phyloP scores from a whole-genome alignment of 2,113 vertebrate species.

The Phoenicopterus ruber region DNA sequence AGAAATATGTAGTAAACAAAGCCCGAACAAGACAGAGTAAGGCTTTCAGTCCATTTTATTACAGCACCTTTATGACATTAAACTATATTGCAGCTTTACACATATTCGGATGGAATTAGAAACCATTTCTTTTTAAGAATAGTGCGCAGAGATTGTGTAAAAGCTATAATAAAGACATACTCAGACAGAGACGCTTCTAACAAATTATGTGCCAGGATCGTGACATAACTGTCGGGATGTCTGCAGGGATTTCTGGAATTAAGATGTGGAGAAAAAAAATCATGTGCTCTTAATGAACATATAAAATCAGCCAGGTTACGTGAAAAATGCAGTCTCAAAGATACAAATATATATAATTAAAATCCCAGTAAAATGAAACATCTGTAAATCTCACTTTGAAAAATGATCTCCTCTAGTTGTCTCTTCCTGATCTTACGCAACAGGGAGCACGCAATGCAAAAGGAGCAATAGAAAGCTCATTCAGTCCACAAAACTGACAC shows the following conservation, averaged over 20 bases:
- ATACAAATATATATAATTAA: not conserved
- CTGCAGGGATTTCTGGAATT: not conserved
- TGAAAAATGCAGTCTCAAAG: not conserved
- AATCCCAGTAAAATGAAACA: not conserved
- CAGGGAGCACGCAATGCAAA: not conserved
- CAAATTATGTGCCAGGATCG: not conserved
- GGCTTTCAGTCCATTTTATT: not conserved
- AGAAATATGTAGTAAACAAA: not conserved
- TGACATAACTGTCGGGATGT: not conserved
- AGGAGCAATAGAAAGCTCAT: not conserved
- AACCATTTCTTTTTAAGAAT: not conserved
- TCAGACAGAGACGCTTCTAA: not conserved
- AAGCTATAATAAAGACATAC: not conserved
- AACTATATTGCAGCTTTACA: not conserved
- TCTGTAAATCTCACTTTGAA: not conserved
- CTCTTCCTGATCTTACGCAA: not conserved
- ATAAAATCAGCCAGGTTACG: not conserved
- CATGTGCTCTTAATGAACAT: not conserved
- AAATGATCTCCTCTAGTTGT: not conserved
- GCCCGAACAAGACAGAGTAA: not conserved
- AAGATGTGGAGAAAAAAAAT: not conserved
- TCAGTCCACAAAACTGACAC: not conserved
- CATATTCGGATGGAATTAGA: not conserved
- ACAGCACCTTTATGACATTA: not conserved
- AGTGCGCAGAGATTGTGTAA: not conserved